Percentiles rank a stretch among this genome's conserved stretches.
Conservation (phyloP, 2,888 invertebrate genomes). For the Caprella mutica region DNA sequence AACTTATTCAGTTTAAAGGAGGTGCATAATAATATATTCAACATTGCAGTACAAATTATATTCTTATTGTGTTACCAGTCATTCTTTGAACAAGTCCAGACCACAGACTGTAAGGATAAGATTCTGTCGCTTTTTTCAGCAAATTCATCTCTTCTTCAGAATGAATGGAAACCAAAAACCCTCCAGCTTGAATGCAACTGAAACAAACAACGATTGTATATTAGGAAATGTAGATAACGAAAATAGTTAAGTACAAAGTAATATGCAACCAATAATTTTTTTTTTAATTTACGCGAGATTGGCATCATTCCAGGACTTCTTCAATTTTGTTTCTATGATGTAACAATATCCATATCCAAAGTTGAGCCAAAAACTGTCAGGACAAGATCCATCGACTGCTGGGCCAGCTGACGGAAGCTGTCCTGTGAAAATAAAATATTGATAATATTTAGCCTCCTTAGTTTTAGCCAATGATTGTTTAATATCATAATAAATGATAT, state of each 20-base stretch:
- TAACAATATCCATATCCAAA: conserved; percentile 24
- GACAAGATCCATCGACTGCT: conserved; percentile 15
- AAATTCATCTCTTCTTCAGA: conserved; percentile 14
- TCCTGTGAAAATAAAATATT: too few species aligned
- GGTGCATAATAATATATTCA: too few species aligned
- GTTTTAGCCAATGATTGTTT: too few species aligned
- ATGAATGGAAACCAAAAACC: conserved; percentile 20
- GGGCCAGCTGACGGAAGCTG: conserved; percentile 18
- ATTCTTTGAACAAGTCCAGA: conserved; percentile 19
- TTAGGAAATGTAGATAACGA: too few species aligned
- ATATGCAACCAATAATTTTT: too few species aligned
- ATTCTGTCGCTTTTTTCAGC: not conserved
- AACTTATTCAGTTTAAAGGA: too few species aligned
- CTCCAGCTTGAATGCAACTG: conserved; percentile 16
- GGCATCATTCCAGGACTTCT: conserved; percentile 14
- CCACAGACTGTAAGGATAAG: conserved; percentile 12
- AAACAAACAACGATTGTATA: too few species aligned
- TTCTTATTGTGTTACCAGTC: not conserved
- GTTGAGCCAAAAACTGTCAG: conserved; percentile 15
- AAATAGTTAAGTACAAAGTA: too few species aligned
- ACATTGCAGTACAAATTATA: too few species aligned
- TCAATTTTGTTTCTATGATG: not conserved
- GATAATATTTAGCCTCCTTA: too few species aligned
- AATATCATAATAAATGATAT: too few species aligned
- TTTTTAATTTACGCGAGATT: conserved; percentile 14